Evolutionary conservation across 1,140 invertebrate species (phyloP).

Genomic region (Eriosoma lanigerum): DNA sequence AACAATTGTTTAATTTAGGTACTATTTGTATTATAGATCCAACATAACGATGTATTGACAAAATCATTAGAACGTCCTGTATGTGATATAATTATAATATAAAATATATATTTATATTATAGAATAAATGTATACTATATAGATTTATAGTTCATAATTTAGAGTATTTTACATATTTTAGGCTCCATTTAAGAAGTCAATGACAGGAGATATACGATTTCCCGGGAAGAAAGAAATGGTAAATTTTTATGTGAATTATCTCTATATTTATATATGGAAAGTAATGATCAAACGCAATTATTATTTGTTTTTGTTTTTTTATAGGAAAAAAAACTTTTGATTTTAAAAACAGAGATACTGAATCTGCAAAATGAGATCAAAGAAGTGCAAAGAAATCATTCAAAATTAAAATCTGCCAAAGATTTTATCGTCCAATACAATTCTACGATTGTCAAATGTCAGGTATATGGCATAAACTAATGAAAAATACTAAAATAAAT

Average conservation of each 20-base stretch:
- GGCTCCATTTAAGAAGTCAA: neutral
- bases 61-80: neutral
- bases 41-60: neutral
- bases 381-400: neutral
- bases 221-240: conserved; percentile 7
- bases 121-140: neutral
- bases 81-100: neutral
- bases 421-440: neutral
- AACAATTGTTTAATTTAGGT: neutral
- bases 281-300: neutral
- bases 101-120: neutral
- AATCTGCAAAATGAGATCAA: neutral
- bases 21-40: neutral
- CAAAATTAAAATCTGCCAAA: conserved; percentile 6
- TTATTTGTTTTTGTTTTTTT: neutral
- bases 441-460: neutral
- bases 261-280: too few relatives aligned
- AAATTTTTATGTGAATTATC: neutral
- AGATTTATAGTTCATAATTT: too few relatives aligned
- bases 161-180: neutral
- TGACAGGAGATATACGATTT: neutral
- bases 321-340: neutral
- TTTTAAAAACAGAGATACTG: neutral
- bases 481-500: neutral
- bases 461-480: neutral